Evolutionary conservation across 2,888 invertebrate genomes (phyloP).

Genomic region (Coronaproctus castanopsis): DNA sequence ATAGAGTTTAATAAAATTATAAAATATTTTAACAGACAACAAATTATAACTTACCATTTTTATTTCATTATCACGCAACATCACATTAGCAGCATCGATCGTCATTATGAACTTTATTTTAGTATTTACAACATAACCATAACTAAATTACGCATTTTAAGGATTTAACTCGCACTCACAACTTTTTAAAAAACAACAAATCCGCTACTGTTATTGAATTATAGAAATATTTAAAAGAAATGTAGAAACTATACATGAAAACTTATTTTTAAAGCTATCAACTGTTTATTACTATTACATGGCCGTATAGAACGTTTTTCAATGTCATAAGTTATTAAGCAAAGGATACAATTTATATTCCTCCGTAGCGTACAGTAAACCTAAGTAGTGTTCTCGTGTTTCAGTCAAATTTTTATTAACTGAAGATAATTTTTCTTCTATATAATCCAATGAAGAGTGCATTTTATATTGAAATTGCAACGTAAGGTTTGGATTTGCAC

Average conservation of each 20-base stretch:
- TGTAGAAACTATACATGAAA: no score
- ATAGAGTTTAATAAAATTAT: no score
- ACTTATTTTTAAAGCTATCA: no score
- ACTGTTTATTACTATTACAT: no score
- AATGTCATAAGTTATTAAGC: no score
- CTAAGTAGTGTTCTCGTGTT: conserved; percentile 71
- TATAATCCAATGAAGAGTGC: conserved; percentile 71
- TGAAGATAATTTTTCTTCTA: conserved; percentile 56
- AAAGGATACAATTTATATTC: conserved; percentile 92
- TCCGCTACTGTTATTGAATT: no score
- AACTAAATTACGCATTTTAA: conserved; percentile 32
- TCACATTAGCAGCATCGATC: conserved; percentile 70
- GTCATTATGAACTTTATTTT: conserved; percentile 85
- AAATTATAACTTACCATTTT: conserved; percentile 69
- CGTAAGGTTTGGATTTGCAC: conserved; percentile 55
- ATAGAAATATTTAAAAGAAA: no score
- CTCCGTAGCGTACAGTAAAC: conserved; percentile 78
- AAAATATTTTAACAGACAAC: no score
- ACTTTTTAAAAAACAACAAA: no score
- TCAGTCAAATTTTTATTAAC: conserved; percentile 39
- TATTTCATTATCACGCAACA: conserved; percentile 81
- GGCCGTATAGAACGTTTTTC: no score
- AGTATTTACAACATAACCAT: conserved; percentile 93
- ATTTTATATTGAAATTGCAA: conserved; percentile 82
- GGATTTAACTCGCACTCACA: conserved; percentile 9